Evolutionary conservation across 2,888 invertebrate species (phyloP).

Genomic region (Drymonia ruficornis): DNA sequence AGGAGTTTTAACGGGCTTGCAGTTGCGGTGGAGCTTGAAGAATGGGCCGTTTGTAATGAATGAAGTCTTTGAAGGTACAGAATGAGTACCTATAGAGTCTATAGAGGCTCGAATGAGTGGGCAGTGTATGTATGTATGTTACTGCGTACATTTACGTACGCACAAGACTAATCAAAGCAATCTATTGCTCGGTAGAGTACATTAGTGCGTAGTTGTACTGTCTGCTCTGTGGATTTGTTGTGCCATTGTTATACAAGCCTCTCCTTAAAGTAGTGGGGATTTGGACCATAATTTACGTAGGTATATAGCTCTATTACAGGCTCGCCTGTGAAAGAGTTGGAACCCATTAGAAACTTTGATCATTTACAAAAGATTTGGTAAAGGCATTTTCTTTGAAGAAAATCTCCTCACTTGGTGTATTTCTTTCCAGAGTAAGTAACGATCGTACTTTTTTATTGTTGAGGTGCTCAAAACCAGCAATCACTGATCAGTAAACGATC

Average conservation of each 20-base stretch:
- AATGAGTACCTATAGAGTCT: constrained; percentile 68
- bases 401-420: too few relatives aligned
- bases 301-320: too few relatives aligned
- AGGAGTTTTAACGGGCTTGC: constrained; percentile 5
- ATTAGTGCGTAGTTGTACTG: background rate
- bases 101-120: constrained; percentile 43
- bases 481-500: too few relatives aligned
- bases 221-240: background rate
- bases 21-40: constrained; percentile 49
- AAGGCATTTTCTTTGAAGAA: too few relatives aligned
- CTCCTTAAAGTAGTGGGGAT: too few relatives aligned
- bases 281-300: too few relatives aligned
- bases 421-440: too few relatives aligned
- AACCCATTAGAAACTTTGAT: too few relatives aligned
- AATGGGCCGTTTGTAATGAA: constrained; percentile 64
- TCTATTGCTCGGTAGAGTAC: background rate
- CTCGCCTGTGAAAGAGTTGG: too few relatives aligned
- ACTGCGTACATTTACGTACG: background rate
- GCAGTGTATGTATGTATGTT: constrained; percentile 4
- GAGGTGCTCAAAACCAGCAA: too few relatives aligned
- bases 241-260: background rate
- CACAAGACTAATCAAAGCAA: background rate
- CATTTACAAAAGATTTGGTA: too few relatives aligned
- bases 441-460: too few relatives aligned
- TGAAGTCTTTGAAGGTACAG: constrained; percentile 68